Conservation (phyloP, 2,888 invertebrate genomes). For the Epirrhoe alternata region DNA sequence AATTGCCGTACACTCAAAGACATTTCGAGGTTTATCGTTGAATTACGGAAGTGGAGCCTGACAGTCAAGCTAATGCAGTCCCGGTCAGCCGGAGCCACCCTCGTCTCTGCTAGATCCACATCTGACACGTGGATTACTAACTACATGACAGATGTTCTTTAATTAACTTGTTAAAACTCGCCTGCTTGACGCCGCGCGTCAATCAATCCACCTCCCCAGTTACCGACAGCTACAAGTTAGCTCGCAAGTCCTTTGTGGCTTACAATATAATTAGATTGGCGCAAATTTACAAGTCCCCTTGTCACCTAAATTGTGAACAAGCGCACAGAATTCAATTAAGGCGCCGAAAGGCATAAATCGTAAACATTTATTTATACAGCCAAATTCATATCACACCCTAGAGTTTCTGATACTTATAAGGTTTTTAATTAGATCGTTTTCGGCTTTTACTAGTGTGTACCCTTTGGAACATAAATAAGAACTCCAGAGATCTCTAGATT, state of each 20-base stretch:
- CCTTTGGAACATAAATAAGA: too few relatives aligned
- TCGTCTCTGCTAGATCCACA: conserved; percentile 30
- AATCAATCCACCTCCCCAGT: conserved; percentile 35
- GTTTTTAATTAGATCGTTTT: background rate
- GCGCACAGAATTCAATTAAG: conserved; percentile 42
- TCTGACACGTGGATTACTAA: conserved; percentile 47
- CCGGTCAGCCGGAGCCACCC: conserved; percentile 12
- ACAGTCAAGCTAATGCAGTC: conserved; percentile 40
- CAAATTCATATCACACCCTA: background rate
- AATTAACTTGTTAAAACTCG: conserved; percentile 68
- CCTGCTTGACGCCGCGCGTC: conserved; percentile 35
- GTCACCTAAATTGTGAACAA: conserved; percentile 44
- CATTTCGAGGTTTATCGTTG: conserved; percentile 45
- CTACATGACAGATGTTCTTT: conserved; percentile 62
- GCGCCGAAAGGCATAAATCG: conserved; percentile 34
- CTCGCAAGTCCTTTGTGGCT: conserved; percentile 42
- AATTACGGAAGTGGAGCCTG: conserved; percentile 51
- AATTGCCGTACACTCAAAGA: conserved; percentile 52
- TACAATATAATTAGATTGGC: conserved; percentile 43
- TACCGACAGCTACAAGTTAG: conserved; percentile 40
- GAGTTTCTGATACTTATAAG: background rate
- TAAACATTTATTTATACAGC: conserved; percentile 36
- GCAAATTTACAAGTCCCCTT: conserved; percentile 45
- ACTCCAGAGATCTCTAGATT: too few relatives aligned
- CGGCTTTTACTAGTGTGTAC: too few relatives aligned